These are phyloP conservation scores for Anas bahamensis DNA, from an alignment of 2,797 vertebrate species.

Conservation along the genomic window DNA sequence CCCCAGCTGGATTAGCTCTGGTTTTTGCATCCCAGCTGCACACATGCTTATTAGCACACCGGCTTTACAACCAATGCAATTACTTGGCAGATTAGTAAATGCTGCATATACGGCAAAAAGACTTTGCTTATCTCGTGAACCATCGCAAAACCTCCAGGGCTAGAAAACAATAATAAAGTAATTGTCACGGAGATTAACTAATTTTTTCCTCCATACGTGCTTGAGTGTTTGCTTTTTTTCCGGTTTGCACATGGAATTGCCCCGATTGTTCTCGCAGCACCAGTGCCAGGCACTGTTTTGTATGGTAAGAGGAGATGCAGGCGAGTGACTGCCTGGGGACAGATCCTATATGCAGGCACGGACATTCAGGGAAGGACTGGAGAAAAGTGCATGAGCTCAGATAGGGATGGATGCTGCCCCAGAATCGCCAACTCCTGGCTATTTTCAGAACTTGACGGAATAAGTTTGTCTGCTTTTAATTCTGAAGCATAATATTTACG, in stretches of 20 bases:
- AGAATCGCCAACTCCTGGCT: neutral
- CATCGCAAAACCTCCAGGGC: neutral
- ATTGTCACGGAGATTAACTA: neutral
- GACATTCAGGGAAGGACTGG: neutral
- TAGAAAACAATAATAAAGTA: neutral
- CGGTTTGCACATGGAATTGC: neutral
- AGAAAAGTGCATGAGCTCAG: neutral
- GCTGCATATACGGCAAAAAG: neutral
- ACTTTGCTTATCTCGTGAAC: conserved; percentile 9
- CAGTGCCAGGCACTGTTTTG: neutral
- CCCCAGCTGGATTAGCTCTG: neutral
- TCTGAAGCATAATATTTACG: neutral
- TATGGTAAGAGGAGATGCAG: neutral
- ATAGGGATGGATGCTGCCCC: neutral
- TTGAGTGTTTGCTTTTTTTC: neutral
- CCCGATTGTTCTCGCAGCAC: neutral
- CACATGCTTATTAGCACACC: neutral
- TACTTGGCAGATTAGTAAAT: conserved; percentile 15
- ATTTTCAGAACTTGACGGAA: neutral
- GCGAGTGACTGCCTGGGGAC: neutral
- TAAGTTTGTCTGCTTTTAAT: neutral
- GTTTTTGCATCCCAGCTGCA: neutral
- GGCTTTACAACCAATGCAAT: conserved; percentile 17
- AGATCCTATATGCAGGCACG: accelerated
- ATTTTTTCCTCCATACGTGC: accelerated